A percentile compares a stretch with the other conserved stretches of the same genome.
Evolutionary conservation across 2,888 invertebrate genomes (phyloP).

Genomic region (Nephrotoma appendiculata): DNA sequence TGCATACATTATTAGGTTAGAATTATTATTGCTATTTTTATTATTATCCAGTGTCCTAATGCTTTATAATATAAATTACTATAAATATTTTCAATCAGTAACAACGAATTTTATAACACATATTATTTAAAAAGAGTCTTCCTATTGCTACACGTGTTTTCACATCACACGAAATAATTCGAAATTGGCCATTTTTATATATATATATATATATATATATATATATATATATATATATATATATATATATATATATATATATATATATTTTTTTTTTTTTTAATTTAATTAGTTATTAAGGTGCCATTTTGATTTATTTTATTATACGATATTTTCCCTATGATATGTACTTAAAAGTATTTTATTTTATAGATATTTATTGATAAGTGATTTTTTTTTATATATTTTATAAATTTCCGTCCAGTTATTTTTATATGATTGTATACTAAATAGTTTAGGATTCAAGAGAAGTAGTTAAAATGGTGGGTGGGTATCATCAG

Average conservation of each 20-base stretch:
- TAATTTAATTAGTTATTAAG: not conserved
- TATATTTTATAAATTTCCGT: not conserved
- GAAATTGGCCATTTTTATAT: not conserved
- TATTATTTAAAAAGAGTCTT: not conserved
- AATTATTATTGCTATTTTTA: not conserved
- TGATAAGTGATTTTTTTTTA: not conserved
- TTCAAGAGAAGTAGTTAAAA: not conserved
- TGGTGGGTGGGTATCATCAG: not conserved
- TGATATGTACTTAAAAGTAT: not conserved
- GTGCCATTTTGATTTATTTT: not conserved
- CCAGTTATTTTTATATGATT: not conserved
- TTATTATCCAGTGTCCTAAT: not conserved
- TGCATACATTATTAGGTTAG: not conserved
- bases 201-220: not conserved
- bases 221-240: not conserved
- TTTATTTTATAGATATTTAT: not conserved
- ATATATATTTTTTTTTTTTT: not conserved
- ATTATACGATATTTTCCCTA: not conserved
- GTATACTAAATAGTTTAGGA: not conserved
- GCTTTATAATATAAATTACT: not conserved
- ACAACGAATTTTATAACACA: not conserved
- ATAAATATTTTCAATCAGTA: not conserved
- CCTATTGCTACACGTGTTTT: not conserved
- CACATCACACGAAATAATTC: not conserved
- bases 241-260: not conserved